Evolutionary conservation across 2,797 vertebrate species (phyloP).

Genomic region (Austrolebias charrua): DNA sequence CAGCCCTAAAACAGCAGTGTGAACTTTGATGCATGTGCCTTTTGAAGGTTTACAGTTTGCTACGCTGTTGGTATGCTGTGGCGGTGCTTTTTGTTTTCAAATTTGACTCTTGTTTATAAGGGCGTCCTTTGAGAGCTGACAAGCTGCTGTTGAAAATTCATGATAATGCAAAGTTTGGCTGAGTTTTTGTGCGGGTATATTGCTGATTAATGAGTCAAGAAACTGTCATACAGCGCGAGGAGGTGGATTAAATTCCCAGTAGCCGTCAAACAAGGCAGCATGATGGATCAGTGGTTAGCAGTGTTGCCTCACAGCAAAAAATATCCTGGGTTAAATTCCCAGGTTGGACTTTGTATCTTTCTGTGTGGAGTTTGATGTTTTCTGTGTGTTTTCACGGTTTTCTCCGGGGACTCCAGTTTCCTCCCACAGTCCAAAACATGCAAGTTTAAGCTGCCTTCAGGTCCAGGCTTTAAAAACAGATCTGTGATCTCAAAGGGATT

Average conservation of each 20-base stretch:
- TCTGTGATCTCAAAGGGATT: no score
- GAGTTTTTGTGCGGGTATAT: slow-evolving; percentile 4
- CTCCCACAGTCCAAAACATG: no score
- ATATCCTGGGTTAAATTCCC: no score
- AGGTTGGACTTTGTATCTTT: no score
- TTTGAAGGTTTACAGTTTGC: slow-evolving; percentile 8
- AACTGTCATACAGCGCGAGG: neutral
- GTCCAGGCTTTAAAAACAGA: no score
- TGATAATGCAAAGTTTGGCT: slow-evolving; percentile 4
- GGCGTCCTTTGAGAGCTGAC: slow-evolving; percentile 33
- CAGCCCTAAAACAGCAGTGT: slow-evolving; percentile 19
- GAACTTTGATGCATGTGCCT: slow-evolving; percentile 34
- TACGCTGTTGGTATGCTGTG: slow-evolving; percentile 2
- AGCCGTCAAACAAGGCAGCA: slow-evolving; percentile 6
- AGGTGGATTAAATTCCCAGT: neutral
- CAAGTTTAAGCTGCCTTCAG: no score
- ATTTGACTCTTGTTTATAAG: slow-evolving; percentile 46
- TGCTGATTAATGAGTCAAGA: slow-evolving; percentile 7
- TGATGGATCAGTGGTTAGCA: no score
- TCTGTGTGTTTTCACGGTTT: no score
- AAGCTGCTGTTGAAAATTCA: slow-evolving; percentile 16
- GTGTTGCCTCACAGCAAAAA: no score
- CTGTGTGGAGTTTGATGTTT: no score
- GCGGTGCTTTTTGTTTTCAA: slow-evolving; percentile 14
- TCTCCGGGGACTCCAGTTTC: no score